Evolutionary conservation across 2,888 invertebrate genomes (phyloP).

Genomic region (Zygogramma bicolorata): DNA sequence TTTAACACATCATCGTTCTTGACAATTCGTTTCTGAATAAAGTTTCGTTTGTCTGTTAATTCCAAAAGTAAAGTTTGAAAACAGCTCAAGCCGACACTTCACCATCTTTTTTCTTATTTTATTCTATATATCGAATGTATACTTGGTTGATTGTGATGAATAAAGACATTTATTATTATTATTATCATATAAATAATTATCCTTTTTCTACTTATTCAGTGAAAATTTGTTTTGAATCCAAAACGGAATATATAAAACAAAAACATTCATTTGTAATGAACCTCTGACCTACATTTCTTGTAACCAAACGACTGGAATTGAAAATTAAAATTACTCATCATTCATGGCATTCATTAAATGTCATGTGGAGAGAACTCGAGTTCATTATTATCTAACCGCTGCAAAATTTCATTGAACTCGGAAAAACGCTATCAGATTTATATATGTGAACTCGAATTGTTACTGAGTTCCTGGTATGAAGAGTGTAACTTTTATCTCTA

Average conservation of each 20-base stretch:
- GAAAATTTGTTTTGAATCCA: not conserved
- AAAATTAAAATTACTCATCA: slow-evolving; percentile 6
- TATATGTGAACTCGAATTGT: not conserved
- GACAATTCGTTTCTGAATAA: too few species aligned
- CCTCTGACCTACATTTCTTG: slow-evolving; percentile 1
- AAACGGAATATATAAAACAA: not conserved
- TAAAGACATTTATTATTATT: too few species aligned
- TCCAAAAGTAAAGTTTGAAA: too few species aligned
- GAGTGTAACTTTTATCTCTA: not conserved
- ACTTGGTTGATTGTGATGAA: too few species aligned
- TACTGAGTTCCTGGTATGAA: not conserved
- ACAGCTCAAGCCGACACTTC: too few species aligned
- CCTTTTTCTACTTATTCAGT: not conserved
- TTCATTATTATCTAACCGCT: not conserved
- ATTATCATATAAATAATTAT: too few species aligned
- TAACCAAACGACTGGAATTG: not conserved
- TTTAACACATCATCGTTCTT: too few species aligned
- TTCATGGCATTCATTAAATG: slow-evolving; percentile 1
- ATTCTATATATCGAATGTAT: too few species aligned
- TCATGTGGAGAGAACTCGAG: slow-evolving; percentile 1
- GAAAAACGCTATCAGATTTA: not conserved
- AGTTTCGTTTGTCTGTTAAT: too few species aligned
- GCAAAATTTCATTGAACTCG: not conserved
- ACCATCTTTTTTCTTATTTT: too few species aligned
- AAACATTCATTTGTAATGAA: not conserved